Conservation (phyloP, 2,888 invertebrate genomes). For the Eristalinus aeneus region DNA sequence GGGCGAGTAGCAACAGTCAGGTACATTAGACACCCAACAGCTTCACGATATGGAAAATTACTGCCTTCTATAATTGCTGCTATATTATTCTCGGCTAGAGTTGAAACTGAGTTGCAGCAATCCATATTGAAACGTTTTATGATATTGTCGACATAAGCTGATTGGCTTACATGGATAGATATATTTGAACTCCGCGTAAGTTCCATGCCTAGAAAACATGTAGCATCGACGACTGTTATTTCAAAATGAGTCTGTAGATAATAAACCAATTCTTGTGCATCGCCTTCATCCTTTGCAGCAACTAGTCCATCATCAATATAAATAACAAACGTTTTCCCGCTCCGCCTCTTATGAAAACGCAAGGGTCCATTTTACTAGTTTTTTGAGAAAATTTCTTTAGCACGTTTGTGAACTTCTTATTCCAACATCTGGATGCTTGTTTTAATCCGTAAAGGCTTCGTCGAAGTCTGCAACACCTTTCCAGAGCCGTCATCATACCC, state of each 20-base stretch:
- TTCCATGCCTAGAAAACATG: slow-evolving; percentile 57
- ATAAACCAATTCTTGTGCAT: slow-evolving; percentile 37
- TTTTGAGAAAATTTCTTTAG: slow-evolving; percentile 68
- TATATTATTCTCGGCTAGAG: slow-evolving; percentile 46
- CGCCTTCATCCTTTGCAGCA: slow-evolving; percentile 37
- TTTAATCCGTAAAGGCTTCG: slow-evolving; percentile 72
- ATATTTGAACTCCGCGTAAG: slow-evolving; percentile 25
- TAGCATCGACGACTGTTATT: slow-evolving; percentile 35
- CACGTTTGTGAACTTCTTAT: slow-evolving; percentile 71
- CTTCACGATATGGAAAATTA: slow-evolving; percentile 64
- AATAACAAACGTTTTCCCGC: slow-evolving; percentile 57
- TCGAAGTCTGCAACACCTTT: slow-evolving; percentile 65
- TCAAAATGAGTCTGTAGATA: slow-evolving; percentile 36
- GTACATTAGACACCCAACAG: slow-evolving; percentile 40
- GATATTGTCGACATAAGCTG: slow-evolving; percentile 47
- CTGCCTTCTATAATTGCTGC: background rate
- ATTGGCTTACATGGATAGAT: slow-evolving; percentile 34
- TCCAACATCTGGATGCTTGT: slow-evolving; percentile 73
- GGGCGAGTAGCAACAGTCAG: slow-evolving; percentile 45
- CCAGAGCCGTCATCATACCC: slow-evolving; percentile 70
- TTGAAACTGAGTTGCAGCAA: slow-evolving; percentile 53
- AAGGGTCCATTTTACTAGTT: slow-evolving; percentile 72
- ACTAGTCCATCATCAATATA: slow-evolving; percentile 73
- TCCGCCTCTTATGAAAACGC: slow-evolving; percentile 70
- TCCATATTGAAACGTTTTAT: slow-evolving; percentile 66